phyloP scores from a whole-genome alignment of 2,113 vertebrate species.

The Spilogale gracilis region DNA sequence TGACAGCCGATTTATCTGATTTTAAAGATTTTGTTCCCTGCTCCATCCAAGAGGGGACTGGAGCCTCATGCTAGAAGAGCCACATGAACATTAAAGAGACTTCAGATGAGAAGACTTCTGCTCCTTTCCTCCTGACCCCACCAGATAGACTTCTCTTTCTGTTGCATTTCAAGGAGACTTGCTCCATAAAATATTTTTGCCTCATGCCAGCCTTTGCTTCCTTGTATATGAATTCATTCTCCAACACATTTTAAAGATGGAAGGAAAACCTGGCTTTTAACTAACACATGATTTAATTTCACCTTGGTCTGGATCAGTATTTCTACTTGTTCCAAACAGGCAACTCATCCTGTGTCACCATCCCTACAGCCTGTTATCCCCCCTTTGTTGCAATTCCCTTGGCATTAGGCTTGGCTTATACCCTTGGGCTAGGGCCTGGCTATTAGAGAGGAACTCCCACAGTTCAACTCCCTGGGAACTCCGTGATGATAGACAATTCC shows the following conservation, averaged over 20 bases:
- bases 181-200: neutral
- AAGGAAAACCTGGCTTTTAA: neutral
- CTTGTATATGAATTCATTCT: slow-evolving; percentile 30
- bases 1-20: neutral
- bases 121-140: neutral
- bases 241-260: slow-evolving; percentile 12
- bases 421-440: neutral
- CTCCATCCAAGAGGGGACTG: neutral
- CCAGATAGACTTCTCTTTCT: neutral
- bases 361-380: neutral
- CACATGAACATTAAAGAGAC: neutral
- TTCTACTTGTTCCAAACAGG: slow-evolving; percentile 10
- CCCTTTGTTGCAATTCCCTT: neutral
- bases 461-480: neutral
- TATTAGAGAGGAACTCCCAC: neutral
- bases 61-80: neutral
- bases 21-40: neutral
- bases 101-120: neutral
- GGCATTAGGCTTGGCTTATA: neutral
- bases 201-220: neutral
- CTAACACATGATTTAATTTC: neutral
- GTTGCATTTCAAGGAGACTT: slow-evolving; percentile 7
- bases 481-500: neutral
- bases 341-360: neutral
- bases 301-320: neutral